A percentile compares a stretch with the other conserved stretches of the same genome.
These are phyloP conservation scores for Rhorus exstirpatorius DNA, from an alignment of 2,888 invertebrate genomes.

Conservation along the genomic window DNA sequence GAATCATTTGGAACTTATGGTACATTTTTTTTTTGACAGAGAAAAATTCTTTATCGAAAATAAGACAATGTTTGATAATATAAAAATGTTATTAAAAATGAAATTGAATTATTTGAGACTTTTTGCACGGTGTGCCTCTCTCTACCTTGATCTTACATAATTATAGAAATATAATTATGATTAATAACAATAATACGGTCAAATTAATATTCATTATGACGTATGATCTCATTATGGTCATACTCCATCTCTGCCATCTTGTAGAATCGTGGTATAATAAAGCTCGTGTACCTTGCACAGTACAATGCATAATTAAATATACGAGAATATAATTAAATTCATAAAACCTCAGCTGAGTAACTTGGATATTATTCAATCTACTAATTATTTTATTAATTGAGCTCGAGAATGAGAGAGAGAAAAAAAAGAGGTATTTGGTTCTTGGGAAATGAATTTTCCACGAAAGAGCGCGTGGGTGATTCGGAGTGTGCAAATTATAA, in stretches of 20 bases:
- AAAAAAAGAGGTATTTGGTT: constrained; percentile 1
- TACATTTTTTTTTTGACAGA: too few species aligned
- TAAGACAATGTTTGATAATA: too few species aligned
- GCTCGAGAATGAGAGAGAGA: not conserved
- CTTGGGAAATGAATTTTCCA: constrained; percentile 6
- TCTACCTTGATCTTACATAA: not conserved
- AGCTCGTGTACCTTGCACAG: not conserved
- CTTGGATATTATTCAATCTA: constrained; percentile 46
- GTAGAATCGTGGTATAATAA: not conserved
- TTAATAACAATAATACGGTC: not conserved
- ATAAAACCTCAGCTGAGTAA: not conserved
- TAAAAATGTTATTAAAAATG: too few species aligned
- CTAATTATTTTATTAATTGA: constrained; percentile 34
- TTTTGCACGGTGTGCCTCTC: too few species aligned
- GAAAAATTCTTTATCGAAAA: too few species aligned
- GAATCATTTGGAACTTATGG: too few species aligned
- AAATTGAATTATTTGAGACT: not conserved
- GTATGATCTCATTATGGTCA: not conserved
- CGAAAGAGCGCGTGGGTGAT: constrained; percentile 16
- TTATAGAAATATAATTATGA: not conserved
- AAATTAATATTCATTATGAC: not conserved
- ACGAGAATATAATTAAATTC: constrained; percentile 36
- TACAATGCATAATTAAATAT: constrained; percentile 33
- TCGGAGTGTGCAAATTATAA: not conserved
- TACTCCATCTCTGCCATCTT: not conserved